These are phyloP conservation scores for Argya squamiceps DNA, from an alignment of 2,797 vertebrate species.

Conservation along the genomic window DNA sequence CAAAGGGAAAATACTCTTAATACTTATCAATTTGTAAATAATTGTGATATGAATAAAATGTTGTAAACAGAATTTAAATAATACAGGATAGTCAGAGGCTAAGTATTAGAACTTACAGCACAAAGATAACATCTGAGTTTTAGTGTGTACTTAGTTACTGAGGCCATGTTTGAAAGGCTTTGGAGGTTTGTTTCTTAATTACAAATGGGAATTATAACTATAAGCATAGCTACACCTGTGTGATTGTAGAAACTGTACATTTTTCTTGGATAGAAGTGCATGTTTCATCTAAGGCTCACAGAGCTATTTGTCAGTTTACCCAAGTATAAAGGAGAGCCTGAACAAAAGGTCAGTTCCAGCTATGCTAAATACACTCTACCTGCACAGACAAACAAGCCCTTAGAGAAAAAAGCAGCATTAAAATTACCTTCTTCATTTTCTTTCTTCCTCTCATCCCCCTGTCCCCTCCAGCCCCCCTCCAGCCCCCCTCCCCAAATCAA, in stretches of 20 bases:
- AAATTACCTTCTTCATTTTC: not conserved
- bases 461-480: accelerated
- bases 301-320: not conserved
- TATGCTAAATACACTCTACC: not conserved
- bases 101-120: not conserved
- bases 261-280: not conserved
- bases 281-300: not conserved
- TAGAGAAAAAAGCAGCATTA: not conserved
- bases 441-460: not conserved
- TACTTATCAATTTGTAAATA: not conserved
- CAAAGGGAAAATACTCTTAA: not conserved
- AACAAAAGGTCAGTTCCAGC: conserved; percentile 28
- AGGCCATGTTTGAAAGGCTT: not conserved
- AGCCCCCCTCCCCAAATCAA: not conserved
- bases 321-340: not conserved
- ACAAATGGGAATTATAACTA: not conserved
- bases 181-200: not conserved
- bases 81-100: not conserved
- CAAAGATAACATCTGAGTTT: not conserved
- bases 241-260: not conserved
- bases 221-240: not conserved
- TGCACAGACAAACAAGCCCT: not conserved
- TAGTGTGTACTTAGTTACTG: not conserved
- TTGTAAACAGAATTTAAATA: not conserved
- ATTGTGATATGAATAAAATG: not conserved